Evolutionary conservation across 2,888 invertebrate species (phyloP).

Genomic region (Watsonalla cultraria): DNA sequence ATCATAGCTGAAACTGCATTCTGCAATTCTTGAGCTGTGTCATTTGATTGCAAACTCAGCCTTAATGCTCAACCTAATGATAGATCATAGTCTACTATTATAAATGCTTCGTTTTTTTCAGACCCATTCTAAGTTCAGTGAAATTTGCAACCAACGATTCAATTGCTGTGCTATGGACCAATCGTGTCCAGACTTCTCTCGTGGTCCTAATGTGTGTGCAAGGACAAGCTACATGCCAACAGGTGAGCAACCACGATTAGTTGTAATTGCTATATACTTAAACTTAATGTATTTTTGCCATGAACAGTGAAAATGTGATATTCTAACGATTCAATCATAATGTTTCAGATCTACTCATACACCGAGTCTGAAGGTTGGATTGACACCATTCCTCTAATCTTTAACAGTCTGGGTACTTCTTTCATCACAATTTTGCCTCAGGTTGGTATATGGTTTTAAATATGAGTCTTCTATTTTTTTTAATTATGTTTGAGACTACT

Average conservation of each 20-base stretch:
- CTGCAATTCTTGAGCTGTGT: no score
- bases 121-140: slow-evolving; percentile 84
- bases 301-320: not conserved
- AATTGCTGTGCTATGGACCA: slow-evolving; percentile 91
- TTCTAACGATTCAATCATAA: not conserved
- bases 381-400: slow-evolving; percentile 86
- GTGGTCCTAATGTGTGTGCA: slow-evolving; percentile 79
- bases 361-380: slow-evolving; percentile 84
- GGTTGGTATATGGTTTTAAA: slow-evolving; percentile 38
- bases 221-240: slow-evolving; percentile 36
- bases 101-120: slow-evolving; percentile 22
- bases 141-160: slow-evolving; percentile 85
- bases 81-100: not conserved
- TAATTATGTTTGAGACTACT: not conserved
- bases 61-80: not conserved
- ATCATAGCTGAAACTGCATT: no score
- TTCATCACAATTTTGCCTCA: slow-evolving; percentile 87
- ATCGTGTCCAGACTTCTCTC: slow-evolving; percentile 88
- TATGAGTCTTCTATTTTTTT: not conserved
- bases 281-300: no score
- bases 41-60: not conserved
- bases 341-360: slow-evolving; percentile 68
- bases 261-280: no score
- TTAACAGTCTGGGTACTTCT: slow-evolving; percentile 82
- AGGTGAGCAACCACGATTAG: slow-evolving; percentile 30